phyloP scores from a whole-genome alignment of 1,140 invertebrate species.

The Coptotermes formosanus region DNA sequence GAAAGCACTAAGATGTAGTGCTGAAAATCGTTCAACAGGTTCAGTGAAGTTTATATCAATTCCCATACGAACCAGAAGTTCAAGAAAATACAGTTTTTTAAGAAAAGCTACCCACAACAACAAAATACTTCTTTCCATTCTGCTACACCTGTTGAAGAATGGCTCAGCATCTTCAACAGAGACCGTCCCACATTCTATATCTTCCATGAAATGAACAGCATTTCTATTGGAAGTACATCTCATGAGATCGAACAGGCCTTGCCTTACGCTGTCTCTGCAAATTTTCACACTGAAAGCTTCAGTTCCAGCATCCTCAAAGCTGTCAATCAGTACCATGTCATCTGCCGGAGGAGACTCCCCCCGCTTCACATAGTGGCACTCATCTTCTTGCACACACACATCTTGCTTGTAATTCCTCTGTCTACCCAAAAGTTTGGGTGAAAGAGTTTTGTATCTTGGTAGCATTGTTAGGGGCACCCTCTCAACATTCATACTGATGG shows the following conservation, averaged over 20 bases:
- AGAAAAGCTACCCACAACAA: slow-evolving; percentile 70
- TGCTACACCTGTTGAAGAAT: not conserved
- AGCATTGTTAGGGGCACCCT: slow-evolving; percentile 34
- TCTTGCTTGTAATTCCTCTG: slow-evolving; percentile 41
- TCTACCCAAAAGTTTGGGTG: slow-evolving; percentile 42
- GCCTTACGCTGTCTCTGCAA: slow-evolving; percentile 68
- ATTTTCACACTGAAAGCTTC: slow-evolving; percentile 68
- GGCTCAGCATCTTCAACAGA: not conserved
- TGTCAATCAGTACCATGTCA: slow-evolving; percentile 35
- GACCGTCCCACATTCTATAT: slow-evolving; percentile 45
- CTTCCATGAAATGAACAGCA: slow-evolving; percentile 44
- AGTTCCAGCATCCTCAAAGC: slow-evolving; percentile 49
- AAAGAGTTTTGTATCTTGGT: slow-evolving; percentile 40
- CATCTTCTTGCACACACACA: not conserved
- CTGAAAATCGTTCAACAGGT: slow-evolving; percentile 63
- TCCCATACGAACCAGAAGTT: slow-evolving; percentile 57
- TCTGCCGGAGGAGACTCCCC: slow-evolving; percentile 35
- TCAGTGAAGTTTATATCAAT: slow-evolving; percentile 69
- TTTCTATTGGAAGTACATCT: slow-evolving; percentile 54
- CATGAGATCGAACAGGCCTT: slow-evolving; percentile 69
- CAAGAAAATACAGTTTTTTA: slow-evolving; percentile 62
- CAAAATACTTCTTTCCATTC: slow-evolving; percentile 54
- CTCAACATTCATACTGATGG: slow-evolving; percentile 42
- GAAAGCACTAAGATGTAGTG: slow-evolving; percentile 73
- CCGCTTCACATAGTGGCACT: slow-evolving; percentile 17